A percentile compares a stretch with the other conserved stretches of the same genome.
Evolutionary conservation across 2,113 vertebrate species (phyloP).

Genomic region (Mormyrus lacerda): DNA sequence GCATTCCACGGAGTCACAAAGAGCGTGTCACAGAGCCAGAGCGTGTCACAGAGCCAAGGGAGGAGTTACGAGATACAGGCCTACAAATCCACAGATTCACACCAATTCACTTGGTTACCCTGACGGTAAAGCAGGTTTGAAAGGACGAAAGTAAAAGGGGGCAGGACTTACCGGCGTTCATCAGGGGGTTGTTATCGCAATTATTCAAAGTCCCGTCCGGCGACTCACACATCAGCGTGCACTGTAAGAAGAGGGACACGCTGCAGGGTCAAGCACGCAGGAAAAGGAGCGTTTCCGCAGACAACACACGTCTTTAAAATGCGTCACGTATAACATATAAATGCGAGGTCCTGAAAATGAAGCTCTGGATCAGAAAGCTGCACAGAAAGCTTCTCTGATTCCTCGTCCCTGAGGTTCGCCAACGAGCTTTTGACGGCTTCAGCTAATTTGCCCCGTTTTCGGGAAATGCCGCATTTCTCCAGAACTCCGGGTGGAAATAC

Average conservation of each 20-base stretch:
- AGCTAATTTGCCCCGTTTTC: background rate
- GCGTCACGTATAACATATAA: background rate
- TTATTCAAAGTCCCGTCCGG: conserved; percentile 57
- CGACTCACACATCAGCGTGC: conserved; percentile 77
- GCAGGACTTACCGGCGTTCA: conserved; percentile 74
- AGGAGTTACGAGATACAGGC: background rate
- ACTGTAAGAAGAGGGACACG: conserved; percentile 55
- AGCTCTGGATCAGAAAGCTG: background rate
- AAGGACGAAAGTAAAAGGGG: conserved; percentile 5
- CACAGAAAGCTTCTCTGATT: background rate
- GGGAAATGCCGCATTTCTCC: background rate
- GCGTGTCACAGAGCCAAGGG: background rate
- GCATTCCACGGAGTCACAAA: background rate
- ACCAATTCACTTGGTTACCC: background rate
- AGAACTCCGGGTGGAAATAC: background rate
- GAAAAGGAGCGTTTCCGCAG: background rate
- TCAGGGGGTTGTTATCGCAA: conserved; percentile 72
- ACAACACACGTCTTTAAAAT: background rate
- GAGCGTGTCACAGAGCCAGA: background rate
- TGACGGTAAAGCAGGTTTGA: background rate
- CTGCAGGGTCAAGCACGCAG: background rate
- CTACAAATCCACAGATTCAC: background rate
- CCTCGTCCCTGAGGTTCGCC: background rate
- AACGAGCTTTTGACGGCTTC: background rate
- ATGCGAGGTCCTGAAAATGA: background rate